Evolutionary conservation across 2,113 vertebrate genomes (phyloP).

Genomic region (Perognathus longimembris): DNA sequence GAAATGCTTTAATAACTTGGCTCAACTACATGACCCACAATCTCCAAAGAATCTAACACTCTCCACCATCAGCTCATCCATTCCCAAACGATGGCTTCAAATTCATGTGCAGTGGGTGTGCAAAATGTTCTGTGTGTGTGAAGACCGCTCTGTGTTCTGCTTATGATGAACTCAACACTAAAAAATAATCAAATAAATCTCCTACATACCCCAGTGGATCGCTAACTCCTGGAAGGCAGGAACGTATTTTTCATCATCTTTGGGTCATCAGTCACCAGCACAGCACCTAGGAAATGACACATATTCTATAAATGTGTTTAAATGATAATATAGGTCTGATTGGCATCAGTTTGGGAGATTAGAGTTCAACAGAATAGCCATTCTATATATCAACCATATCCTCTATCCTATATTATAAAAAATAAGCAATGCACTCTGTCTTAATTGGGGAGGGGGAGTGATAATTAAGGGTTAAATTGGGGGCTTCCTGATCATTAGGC

Average conservation of each 20-base stretch:
- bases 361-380: neutral
- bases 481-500: too few species aligned
- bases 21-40: neutral
- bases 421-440: neutral
- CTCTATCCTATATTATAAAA: neutral
- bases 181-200: neutral
- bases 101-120: neutral
- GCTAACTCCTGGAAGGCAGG: slow-evolving; percentile 72
- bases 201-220: slow-evolving; percentile 57
- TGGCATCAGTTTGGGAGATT: neutral
- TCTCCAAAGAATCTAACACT: neutral
- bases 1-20: slow-evolving; percentile 8
- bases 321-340: neutral
- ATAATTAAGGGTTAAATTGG: too few species aligned
- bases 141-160: neutral
- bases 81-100: neutral
- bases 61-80: neutral
- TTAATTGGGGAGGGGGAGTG: too few species aligned
- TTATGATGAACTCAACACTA: neutral
- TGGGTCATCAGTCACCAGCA: slow-evolving; percentile 24
- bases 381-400: neutral
- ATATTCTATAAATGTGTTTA: neutral
- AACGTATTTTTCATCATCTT: slow-evolving; percentile 61
- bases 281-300: slow-evolving; percentile 66
- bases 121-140: neutral